Evolutionary conservation across 2,888 invertebrate species (phyloP), one percentile per base, ranked within the genome.

Genomic region (Girardia tigrina): DNA sequence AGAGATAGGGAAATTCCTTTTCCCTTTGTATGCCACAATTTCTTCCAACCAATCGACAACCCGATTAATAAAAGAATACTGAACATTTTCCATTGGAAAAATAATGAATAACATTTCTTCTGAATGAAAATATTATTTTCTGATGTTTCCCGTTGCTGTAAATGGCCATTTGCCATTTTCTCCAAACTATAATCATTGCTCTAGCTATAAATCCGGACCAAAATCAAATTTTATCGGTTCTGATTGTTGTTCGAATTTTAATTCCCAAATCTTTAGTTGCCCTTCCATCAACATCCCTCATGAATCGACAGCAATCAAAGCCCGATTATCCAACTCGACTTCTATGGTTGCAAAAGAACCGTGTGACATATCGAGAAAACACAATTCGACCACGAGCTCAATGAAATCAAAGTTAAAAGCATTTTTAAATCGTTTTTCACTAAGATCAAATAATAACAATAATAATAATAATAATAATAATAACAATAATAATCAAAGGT

Each of bases 81-180:
- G 16, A 36, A 36, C 16, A 16, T 36, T 36, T 12, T 36, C 36
- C 16, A 36, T 36, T n/a, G n/a, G 16, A 36, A 36, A 36, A 12
- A 12, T 36, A 12, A 16, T 56, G 4, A 56, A 4, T 56, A n/a
- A 56, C n/a, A 20, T 56, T 56, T 23, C 23, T 56, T 12, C 56
- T 56, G 56, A 56, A 56, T 56, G 56, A 56, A 56, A 56, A 12
- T 12, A 20, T 56, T 56, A 56, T 56, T 56, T 56, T 56, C 56
- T 42, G 56, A 74, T 74, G 74, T 74, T 56, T 36, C 74, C 74
- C n/a, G 69, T 74, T 74, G 74, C 74, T 56, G 74, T 74, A 26
- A 74, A 74, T 26, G 74, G 74, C 8, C 74, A 74, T 42, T 26
- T 74, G 74, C 74, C 74, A 26, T 74, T 74, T 36, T 56, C 56